Conservation (phyloP, 37 sponge, comb jelly and placozoan genomes). For the Dysidea cf. avara region DNA sequence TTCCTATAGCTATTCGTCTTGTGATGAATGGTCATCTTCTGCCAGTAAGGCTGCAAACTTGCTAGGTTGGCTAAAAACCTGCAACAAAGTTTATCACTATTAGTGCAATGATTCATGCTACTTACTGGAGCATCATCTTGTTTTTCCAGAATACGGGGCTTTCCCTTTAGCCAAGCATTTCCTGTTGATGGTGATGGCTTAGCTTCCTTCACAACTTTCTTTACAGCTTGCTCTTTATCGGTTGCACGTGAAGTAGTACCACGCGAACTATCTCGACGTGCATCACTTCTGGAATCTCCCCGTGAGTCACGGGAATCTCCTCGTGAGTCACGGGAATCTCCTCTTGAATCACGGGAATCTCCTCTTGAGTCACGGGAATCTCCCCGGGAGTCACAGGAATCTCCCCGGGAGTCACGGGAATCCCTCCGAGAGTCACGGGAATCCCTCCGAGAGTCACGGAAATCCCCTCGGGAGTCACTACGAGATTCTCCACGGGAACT, state of each 20-base stretch:
- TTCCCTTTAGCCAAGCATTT: slow-evolving; percentile 45
- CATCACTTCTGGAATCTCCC: too few species aligned
- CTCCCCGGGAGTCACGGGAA: neutral
- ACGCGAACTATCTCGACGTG: too few species aligned
- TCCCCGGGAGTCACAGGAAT: neutral
- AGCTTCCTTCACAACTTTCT: too few species aligned
- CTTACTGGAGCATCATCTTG: neutral
- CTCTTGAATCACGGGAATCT: too few species aligned
- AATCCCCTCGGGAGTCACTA: too few species aligned
- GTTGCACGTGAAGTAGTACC: too few species aligned
- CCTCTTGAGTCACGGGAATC: neutral
- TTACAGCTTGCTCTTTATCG: too few species aligned
- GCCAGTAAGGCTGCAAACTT: slow-evolving; percentile 41
- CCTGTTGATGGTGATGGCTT: neutral
- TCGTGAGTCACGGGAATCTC: too few species aligned
- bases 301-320: too few species aligned
- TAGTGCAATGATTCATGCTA: too few species aligned
- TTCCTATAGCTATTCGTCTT: neutral
- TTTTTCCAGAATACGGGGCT: slow-evolving; percentile 9
- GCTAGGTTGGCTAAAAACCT: slow-evolving; percentile 69
- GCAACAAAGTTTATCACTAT: neutral
- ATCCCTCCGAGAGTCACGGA: too few species aligned
- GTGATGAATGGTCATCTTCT: slow-evolving; percentile 13
- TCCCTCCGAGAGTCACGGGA: too few species aligned
- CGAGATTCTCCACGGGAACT: neutral